phyloP scores from a whole-genome alignment of 2,888 invertebrate genomes.

The Atherix ibis region DNA sequence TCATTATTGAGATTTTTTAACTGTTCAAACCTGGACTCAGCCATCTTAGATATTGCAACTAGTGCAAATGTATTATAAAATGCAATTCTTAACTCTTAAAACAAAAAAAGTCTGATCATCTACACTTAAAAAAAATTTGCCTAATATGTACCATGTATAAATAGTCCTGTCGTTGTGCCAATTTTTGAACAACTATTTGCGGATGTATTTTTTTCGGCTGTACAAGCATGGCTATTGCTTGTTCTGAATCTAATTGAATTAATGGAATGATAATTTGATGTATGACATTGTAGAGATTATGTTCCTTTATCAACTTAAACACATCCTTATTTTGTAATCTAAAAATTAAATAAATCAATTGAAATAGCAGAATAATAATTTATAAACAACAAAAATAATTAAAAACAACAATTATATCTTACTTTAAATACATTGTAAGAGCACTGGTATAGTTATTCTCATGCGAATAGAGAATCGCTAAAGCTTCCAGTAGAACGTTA shows the following conservation, averaged over 20 bases:
- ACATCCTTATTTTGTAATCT: constrained; percentile 78
- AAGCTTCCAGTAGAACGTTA: constrained; percentile 62
- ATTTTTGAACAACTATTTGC: constrained; percentile 64
- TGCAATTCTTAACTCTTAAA: too few relatives aligned
- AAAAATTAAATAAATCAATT: too few relatives aligned
- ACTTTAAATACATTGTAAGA: constrained; percentile 75
- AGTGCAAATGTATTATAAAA: too few relatives aligned
- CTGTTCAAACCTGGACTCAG: too few relatives aligned
- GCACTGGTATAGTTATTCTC: constrained; percentile 84
- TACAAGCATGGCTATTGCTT: constrained; percentile 66
- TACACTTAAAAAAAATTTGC: background rate
- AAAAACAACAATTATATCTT: constrained; percentile 19
- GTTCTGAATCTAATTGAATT: constrained; percentile 71
- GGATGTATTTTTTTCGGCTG: constrained; percentile 59
- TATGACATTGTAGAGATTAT: constrained; percentile 67
- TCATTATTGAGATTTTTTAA: too few relatives aligned
- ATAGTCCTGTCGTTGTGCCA: constrained; percentile 55
- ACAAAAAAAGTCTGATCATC: background rate
- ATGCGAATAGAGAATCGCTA: constrained; percentile 78
- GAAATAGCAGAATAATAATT: too few relatives aligned
- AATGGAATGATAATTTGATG: constrained; percentile 75
- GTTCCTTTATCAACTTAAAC: constrained; percentile 70
- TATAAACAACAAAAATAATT: constrained; percentile 1
- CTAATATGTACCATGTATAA: constrained; percentile 50
- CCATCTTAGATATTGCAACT: too few relatives aligned